Base-by-base conservation (phyloP, 1,140 invertebrate genomes). In the Leptinotarsa lineolata region DNA sequence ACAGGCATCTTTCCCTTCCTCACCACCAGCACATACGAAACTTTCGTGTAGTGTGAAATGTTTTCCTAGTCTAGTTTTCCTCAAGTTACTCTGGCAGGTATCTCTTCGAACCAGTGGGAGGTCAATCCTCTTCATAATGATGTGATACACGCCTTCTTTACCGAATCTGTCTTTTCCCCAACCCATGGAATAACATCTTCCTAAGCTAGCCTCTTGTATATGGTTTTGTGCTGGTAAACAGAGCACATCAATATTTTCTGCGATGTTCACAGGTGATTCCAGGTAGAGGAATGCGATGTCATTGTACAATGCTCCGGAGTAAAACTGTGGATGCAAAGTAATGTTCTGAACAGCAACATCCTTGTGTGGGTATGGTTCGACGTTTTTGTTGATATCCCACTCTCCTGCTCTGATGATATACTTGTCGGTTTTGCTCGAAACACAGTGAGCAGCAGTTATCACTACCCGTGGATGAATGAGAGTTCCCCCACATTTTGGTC, bases 331-430 rank as follows among this genome's bases (percentile, higher is more conserved):
- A 74, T 87, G 86, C 3, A 81, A 74, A 0, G 83, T 73, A 12
- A 89, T 82, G 39, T 80, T 79, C 24, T 77, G 79, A 0, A 94
- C 91, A 8, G 84, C 80, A 5, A 89, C 85, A 79, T 94, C 92
- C 78, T 93, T 91, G 81, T 94, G 90, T 1, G 89, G 88, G 59
- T 85, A 88, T 2, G 91, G 84, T 82, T 95, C 93, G 5, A 87
- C 87, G 68, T 88, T 90, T 0, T 89, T 91, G 80, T 94, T 91
- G 0, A 92, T 94, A 80, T 95, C 92, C 91, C 91, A 93, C 86
- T 93, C 92, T 12, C 92, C 92, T 4, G 90, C 89, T 76, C 68
- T 30, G 13, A 61, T 44, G 59, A 22, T 88, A 73, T 90, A 76
- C 64, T 79, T 71, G 78, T 76, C 21, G 44, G 78, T 75, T 8